Conservation (phyloP, 2,888 invertebrate genomes). For the Polymixis lichenea region DNA sequence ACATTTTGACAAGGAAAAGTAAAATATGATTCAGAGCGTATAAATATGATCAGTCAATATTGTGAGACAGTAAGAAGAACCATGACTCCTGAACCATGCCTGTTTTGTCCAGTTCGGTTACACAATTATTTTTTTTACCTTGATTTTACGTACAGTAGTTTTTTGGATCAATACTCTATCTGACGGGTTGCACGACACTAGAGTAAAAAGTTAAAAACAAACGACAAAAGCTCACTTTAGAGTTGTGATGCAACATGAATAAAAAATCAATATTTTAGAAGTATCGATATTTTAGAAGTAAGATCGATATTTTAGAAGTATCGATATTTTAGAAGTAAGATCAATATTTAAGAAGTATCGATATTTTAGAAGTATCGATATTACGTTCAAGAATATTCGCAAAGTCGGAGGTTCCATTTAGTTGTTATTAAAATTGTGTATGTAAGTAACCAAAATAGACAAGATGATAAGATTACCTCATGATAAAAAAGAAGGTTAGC, state of each 20-base stretch:
- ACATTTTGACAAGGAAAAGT: not conserved
- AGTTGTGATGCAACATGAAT: not conserved
- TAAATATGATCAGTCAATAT: conserved; percentile 6
- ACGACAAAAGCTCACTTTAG: not conserved
- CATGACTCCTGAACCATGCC: conserved; percentile 45
- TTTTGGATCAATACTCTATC: not conserved
- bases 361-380: too few species aligned
- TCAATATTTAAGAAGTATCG: not conserved
- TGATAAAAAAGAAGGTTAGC: conserved; percentile 66
- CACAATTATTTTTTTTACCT: conserved; percentile 1
- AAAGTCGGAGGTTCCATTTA: not conserved
- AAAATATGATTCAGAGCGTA: conserved; percentile 13
- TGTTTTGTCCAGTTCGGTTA: conserved; percentile 57
- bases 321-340: not conserved
- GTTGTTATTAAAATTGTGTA: not conserved
- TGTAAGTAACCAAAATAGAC: conserved; percentile 64
- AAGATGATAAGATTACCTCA: conserved; percentile 32
- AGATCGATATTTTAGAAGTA: not conserved
- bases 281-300: not conserved
- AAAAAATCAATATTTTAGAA: not conserved
- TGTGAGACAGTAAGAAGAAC: conserved; percentile 16
- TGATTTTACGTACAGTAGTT: not conserved
- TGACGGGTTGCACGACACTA: not conserved
- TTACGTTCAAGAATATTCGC: conserved; percentile 1
- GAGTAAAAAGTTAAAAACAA: not conserved